These are phyloP conservation scores for Paramormyrops hopkinsi DNA, from an alignment of 2,797 vertebrate species.

Conservation along the genomic window DNA sequence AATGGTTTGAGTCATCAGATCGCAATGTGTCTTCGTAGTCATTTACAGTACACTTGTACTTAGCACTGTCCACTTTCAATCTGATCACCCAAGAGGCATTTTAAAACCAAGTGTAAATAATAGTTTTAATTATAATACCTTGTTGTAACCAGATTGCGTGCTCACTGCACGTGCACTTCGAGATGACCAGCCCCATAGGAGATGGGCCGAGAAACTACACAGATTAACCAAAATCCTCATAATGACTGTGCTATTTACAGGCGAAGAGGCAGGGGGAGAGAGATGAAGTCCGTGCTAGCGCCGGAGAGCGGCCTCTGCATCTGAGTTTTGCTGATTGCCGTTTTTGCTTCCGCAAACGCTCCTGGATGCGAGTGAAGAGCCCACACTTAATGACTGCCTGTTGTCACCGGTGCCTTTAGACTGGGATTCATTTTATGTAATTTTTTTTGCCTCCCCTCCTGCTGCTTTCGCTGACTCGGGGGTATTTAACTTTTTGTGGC, in stretches of 20 bases:
- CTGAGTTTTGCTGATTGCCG: background rate
- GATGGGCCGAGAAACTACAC: background rate
- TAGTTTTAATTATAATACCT: background rate
- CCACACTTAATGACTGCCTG: background rate
- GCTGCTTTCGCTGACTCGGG: slow-evolving; percentile 51
- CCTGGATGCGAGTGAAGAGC: slow-evolving; percentile 1
- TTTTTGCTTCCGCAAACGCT: background rate
- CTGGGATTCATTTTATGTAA: slow-evolving; percentile 12
- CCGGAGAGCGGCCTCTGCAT: background rate
- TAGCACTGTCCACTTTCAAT: background rate
- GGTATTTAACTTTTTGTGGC: slow-evolving; percentile 59
- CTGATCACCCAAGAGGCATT: background rate
- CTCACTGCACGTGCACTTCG: background rate
- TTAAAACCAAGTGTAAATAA: background rate
- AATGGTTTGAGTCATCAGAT: background rate
- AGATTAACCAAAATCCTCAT: background rate
- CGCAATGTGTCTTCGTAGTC: background rate
- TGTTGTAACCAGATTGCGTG: background rate
- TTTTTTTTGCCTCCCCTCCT: background rate
- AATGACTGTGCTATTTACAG: background rate
- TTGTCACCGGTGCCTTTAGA: background rate
- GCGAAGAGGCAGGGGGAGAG: background rate
- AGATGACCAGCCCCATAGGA: background rate
- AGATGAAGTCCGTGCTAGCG: background rate
- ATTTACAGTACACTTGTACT: background rate